Base-by-base conservation (phyloP, 2,888 invertebrate genomes). In the Carabus problematicus region DNA sequence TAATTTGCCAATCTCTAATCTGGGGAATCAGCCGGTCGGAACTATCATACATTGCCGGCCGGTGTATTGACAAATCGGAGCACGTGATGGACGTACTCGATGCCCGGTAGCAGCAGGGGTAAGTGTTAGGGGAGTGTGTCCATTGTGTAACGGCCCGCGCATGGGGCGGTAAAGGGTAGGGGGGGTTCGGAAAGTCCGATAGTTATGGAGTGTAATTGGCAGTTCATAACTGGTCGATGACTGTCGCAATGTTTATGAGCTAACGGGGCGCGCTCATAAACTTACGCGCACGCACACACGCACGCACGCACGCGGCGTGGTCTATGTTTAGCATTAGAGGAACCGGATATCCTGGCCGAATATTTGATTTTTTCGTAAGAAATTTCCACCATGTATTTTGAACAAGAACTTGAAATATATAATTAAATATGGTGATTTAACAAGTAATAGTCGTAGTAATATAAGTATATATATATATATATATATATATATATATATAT, bases 151-250 rank as follows among this genome's bases (percentile, higher is more conserved):
- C 16, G 12, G 49, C 43, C 43, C 12, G 43, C 12, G 47, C 16
- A n/a, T 47, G 47, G 16, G 14, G 56, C 3, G 29, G 18, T 39
- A 3, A 12, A 29, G 56, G 29, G 56, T 16, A 41, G 41, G 40
- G 59, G 8, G 12, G 59, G 41, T 68, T 75, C 74, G 75, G 75
- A 74, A 73, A 74, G 74, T 75, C 74, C 74, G 75, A 78, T 79
- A 79, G 78, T 79, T 80, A 80, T 78, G 78, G 80, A 78, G 78
- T 78, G 79, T 78, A 76, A 79, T 78, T 77, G 77, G 77, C 78
- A 78, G 77, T 77, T 77, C 75, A 77, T 77, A 79, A 79, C 78
- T 76, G 75, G 73, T 67, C 77, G 77, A 79, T 78, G 77, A 76
- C 75, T 77, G 76, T 76, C 77, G 76, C 77, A 77, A 76, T 39